Evolutionary conservation across 1,140 invertebrate species (phyloP).

Genomic region (Euura saliciscinereae): DNA sequence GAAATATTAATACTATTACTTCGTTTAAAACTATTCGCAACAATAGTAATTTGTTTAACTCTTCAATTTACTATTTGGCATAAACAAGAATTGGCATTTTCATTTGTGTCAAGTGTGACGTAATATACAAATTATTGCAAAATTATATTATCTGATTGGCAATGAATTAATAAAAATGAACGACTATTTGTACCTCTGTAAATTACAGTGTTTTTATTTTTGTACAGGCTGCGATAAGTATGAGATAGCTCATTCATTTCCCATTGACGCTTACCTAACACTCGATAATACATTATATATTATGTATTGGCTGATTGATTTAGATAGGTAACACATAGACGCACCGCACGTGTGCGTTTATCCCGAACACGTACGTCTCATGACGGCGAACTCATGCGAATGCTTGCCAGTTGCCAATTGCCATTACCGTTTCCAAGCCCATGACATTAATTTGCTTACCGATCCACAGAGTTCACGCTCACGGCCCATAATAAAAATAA

Average conservation of each 20-base stretch:
- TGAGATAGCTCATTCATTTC: not conserved
- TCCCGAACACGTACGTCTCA: not conserved
- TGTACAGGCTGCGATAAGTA: not conserved
- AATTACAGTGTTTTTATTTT: not conserved
- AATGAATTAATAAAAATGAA: too few species aligned
- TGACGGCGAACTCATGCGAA: not conserved
- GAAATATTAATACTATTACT: not conserved
- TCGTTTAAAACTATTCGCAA: not conserved
- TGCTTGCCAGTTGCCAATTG: not conserved
- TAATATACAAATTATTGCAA: not conserved
- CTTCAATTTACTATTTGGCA: not conserved
- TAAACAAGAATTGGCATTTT: not conserved
- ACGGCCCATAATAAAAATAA: too few species aligned
- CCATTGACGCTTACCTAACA: not conserved
- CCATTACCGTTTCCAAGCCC: not conserved
- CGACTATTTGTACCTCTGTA: not conserved
- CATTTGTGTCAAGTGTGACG: not conserved
- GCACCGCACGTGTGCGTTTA: not conserved
- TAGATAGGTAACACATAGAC: too few species aligned
- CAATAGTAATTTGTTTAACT: not conserved
- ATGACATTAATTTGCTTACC: not conserved
- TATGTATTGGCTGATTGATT: not conserved
- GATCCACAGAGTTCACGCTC: constrained; percentile 77
- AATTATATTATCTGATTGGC: too few species aligned
- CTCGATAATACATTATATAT: constrained; percentile 1